Base-by-base conservation (phyloP, 2,113 vertebrate genomes). In the Gnathonemus longibarbis region DNA sequence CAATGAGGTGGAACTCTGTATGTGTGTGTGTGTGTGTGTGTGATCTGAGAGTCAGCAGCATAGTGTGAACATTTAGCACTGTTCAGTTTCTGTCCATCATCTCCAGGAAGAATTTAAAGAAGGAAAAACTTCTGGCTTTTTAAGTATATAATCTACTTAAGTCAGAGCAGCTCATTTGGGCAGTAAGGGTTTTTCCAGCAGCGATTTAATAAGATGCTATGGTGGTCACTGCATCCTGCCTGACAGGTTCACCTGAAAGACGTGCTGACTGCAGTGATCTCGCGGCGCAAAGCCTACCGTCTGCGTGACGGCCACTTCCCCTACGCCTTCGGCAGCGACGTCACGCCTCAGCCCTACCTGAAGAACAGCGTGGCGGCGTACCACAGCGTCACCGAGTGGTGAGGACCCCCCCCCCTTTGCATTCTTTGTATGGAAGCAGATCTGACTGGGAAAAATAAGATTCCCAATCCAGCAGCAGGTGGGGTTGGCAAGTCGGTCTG, bases 201-300 rank as follows among this genome's bases (percentile, higher is more conserved):
- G 10, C 1, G 70, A 77, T 27, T 39, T 39, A 0, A 80, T 39
- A 8, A 42, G 35, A 80, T 9, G 31, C 70, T 2, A 7, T 80
- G 35, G 15, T 42, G 35, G n/a, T 42, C 46, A 11, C 35, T 31
- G 62, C 62, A 5, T 5, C 10, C 10, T 27, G n/a, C 49, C 35
- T 50, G 92, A n/a, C 93, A 99, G 98, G 97, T 97, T 92, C 98
- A 99, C 70, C 94, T 99, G 39, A 99, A 99, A 94, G 98, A 99
- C 49, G 96, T 99, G 87, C 92, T 99, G 93, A 96, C 96, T 0
- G 98, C 98, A 0, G 96, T 99, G 66, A 97, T 99, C 91, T 97
- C 97, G 15, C 95, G 98, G 91, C 95, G 98, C 92, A 98, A 98
- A 92, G 97, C 98, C 0, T 99, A 99, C 85, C 97, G 97, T 0